These are phyloP conservation scores for Ascaphus truei DNA, from an alignment of 2,113 vertebrate species.

Conservation along the genomic window DNA sequence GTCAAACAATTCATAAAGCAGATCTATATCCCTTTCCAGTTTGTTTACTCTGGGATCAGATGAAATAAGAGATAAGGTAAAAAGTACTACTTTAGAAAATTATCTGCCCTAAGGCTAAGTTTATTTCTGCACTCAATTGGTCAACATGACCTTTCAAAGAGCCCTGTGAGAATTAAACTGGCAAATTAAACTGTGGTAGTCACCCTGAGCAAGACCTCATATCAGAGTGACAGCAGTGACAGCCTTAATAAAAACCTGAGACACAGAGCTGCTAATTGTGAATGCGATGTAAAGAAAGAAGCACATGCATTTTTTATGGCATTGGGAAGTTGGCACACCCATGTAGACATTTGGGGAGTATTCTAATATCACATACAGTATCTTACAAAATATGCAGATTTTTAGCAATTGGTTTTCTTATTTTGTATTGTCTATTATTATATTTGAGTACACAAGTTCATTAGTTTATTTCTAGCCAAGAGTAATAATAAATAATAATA, in stretches of 20 bases:
- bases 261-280: neutral
- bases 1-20: constrained; percentile 37
- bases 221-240: constrained; percentile 23
- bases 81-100: constrained; percentile 26
- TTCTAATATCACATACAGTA: too few relatives aligned
- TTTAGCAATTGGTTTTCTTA: too few relatives aligned
- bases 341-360: too few relatives aligned
- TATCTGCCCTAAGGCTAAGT: constrained; percentile 31
- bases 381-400: too few relatives aligned
- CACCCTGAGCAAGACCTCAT: constrained; percentile 21
- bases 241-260: constrained; percentile 2
- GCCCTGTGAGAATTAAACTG: constrained; percentile 23
- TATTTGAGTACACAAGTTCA: too few relatives aligned
- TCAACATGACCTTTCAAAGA: constrained; percentile 30
- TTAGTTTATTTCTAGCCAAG: too few relatives aligned
- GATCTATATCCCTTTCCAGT: constrained; percentile 23
- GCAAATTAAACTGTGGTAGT: constrained; percentile 33
- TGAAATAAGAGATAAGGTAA: constrained; percentile 16
- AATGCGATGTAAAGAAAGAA: neutral
- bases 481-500: too few relatives aligned
- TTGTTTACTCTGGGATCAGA: constrained; percentile 23
- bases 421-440: too few relatives aligned
- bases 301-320: too few relatives aligned
- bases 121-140: constrained; percentile 31
- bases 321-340: too few relatives aligned